Conservation (phyloP, 2,113 vertebrate species). For the Ceuthmochares aereus region DNA sequence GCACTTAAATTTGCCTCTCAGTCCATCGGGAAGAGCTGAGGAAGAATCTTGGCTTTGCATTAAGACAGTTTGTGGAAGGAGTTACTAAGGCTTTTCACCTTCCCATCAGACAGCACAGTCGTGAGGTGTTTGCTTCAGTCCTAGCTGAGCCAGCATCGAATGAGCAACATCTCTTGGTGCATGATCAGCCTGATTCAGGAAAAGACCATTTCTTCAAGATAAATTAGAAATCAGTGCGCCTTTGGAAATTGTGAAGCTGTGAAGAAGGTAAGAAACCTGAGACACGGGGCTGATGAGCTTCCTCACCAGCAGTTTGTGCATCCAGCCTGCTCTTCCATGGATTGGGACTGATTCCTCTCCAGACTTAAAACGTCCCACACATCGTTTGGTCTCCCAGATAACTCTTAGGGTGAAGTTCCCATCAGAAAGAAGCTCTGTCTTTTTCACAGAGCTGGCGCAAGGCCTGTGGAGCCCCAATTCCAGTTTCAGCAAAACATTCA, state of each 20-base stretch:
- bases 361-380: background rate
- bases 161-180: background rate
- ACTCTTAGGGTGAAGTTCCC: background rate
- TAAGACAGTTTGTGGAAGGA: background rate
- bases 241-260: background rate
- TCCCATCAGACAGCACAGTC: background rate
- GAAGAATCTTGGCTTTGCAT: background rate
- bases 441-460: background rate
- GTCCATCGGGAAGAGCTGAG: background rate
- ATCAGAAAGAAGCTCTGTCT: background rate
- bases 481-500: background rate
- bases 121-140: background rate
- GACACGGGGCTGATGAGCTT: background rate
- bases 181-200: background rate
- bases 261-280: background rate
- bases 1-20: background rate
- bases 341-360: background rate
- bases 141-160: background rate
- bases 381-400: background rate
- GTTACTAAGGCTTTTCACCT: background rate
- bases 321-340: background rate
- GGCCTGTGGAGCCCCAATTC: background rate
- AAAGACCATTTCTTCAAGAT: background rate
- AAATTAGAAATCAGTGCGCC: background rate
- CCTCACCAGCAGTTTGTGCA: background rate